Evolutionary conservation across 2,888 invertebrate species (phyloP).

Genomic region (Drosophila nigricruria): DNA sequence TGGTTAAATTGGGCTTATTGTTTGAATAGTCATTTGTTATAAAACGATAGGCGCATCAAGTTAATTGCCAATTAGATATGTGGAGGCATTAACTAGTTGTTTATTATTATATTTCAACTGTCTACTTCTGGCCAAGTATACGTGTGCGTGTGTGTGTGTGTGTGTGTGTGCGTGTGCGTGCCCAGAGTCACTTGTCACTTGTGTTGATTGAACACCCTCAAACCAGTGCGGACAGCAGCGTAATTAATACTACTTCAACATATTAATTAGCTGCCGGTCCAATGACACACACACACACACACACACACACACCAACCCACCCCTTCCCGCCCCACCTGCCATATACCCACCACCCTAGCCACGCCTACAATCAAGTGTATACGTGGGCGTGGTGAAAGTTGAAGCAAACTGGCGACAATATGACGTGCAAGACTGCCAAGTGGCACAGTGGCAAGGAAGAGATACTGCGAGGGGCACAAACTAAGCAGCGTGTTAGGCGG

Average conservation of each 20-base stretch:
- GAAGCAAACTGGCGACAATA: conserved; percentile 4
- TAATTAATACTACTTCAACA: conserved; percentile 35
- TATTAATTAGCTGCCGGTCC: conserved; percentile 19
- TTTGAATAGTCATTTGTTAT: conserved; percentile 54
- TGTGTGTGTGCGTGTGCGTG: conserved; percentile 3
- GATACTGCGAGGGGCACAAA: neutral
- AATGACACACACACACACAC: conserved; percentile 1
- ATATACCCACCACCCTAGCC: neutral
- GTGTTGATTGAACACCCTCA: conserved; percentile 41
- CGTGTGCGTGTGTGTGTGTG: neutral
- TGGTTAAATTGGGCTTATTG: conserved; percentile 40
- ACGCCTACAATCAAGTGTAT: neutral
- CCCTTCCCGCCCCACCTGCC: neutral
- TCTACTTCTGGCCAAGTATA: neutral
- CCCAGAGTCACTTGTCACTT: conserved; percentile 17
- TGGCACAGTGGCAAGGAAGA: neutral
- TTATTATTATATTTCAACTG: conserved; percentile 39
- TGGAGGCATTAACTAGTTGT: conserved; percentile 60
- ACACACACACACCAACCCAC: neutral
- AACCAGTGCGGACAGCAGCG: conserved; percentile 16
- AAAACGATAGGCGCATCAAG: conserved; percentile 60
- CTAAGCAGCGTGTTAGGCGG: neutral
- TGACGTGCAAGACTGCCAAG: conserved; percentile 6
- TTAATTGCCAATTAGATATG: conserved; percentile 69
- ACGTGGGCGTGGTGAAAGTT: conserved; percentile 1